Evolutionary conservation across 2,113 vertebrate species (phyloP).

Genomic region (Xyrauchen texanus): DNA sequence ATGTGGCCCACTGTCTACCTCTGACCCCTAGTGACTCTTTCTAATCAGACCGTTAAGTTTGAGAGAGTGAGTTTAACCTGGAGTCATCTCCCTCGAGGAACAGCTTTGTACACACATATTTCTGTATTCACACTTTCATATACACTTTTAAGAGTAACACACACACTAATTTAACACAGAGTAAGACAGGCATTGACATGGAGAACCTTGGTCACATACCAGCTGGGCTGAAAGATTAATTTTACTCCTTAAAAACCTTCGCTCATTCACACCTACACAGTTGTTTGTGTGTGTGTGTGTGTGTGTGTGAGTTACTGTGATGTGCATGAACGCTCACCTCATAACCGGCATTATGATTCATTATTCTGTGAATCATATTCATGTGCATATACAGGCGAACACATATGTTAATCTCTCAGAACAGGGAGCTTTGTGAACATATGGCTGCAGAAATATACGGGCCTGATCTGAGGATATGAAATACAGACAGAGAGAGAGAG

Average conservation of each 20-base stretch:
- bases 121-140: constrained; percentile 41
- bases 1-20: constrained; percentile 41
- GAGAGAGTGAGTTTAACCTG: constrained; percentile 58
- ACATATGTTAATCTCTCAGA: constrained; percentile 34
- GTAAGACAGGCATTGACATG: constrained; percentile 35
- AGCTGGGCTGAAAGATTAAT: constrained; percentile 55
- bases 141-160: constrained; percentile 27
- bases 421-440: constrained; percentile 42
- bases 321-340: constrained; percentile 68
- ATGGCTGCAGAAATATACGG: constrained; percentile 36
- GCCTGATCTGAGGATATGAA: constrained; percentile 27
- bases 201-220: constrained; percentile 51
- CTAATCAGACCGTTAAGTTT: constrained; percentile 56
- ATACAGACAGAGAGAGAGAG: background rate
- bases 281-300: too few relatives aligned
- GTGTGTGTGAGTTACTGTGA: background rate
- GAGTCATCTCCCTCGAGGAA: constrained; percentile 58
- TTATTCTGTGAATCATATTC: constrained; percentile 67
- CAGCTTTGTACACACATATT: constrained; percentile 53
- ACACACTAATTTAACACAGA: constrained; percentile 35
- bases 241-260: constrained; percentile 64
- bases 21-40: constrained; percentile 31
- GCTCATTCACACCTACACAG: constrained; percentile 41
- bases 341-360: constrained; percentile 56
- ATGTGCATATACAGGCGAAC: constrained; percentile 28